phyloP scores from a whole-genome alignment of 2,797 vertebrate species.

The Todus mexicanus region DNA sequence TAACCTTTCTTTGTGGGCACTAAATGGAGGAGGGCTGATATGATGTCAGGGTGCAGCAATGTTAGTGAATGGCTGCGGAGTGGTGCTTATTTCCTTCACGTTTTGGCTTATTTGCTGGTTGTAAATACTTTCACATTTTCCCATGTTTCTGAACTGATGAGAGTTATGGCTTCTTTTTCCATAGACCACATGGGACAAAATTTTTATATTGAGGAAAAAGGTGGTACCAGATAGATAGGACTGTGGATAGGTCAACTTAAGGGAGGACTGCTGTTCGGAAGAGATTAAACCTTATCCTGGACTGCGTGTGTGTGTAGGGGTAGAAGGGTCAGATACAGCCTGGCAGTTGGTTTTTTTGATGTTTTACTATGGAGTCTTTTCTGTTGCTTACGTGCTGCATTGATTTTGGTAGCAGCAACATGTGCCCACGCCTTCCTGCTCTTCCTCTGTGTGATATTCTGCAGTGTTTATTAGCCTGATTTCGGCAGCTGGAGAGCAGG shows the following conservation, averaged over 20 bases:
- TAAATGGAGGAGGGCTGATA: not conserved
- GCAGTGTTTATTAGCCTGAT: not conserved
- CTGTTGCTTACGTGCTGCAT: not conserved
- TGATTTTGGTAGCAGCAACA: not conserved
- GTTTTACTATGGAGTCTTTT: not conserved
- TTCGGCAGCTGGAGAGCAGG: not conserved
- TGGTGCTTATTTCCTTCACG: not conserved
- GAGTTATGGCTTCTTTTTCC: not conserved
- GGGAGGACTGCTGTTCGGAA: not conserved
- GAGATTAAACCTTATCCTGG: not conserved
- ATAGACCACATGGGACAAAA: not conserved
- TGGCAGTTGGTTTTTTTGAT: not conserved
- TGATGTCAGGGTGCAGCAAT: not conserved
- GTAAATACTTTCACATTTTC: not conserved
- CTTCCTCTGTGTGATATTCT: not conserved
- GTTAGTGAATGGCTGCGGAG: not conserved
- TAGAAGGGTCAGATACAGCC: not conserved
- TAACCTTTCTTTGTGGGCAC: not conserved
- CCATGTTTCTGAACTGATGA: not conserved
- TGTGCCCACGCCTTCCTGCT: not conserved
- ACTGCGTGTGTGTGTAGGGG: too few relatives aligned
- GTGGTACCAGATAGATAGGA: not conserved
- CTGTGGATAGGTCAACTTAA: not conserved
- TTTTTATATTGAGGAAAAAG: not conserved
- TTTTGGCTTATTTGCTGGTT: not conserved